Percentiles rank a stretch among this genome's conserved stretches.
Evolutionary conservation across 2,113 vertebrate genomes (phyloP).

Genomic region (Pogona vitticeps): DNA sequence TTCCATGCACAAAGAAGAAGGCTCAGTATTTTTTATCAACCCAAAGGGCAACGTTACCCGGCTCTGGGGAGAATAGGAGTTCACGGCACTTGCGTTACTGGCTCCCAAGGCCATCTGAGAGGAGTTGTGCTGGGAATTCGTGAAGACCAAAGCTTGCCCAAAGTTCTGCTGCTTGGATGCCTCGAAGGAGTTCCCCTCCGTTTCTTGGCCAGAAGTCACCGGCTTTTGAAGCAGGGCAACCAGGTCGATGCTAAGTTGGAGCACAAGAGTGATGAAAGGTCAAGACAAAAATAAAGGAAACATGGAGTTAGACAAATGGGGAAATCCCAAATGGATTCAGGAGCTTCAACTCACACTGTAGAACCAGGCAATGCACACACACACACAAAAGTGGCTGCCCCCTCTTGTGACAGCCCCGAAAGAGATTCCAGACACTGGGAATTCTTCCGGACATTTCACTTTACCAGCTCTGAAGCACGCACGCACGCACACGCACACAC

Average conservation of each 20-base stretch:
- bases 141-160: slow-evolving; percentile 93
- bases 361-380: too few species aligned
- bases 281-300: slow-evolving; percentile 33
- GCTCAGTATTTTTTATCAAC: slow-evolving; percentile 24
- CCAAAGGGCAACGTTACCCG: slow-evolving; percentile 71
- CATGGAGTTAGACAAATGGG: neutral
- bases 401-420: neutral
- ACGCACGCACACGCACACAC: too few species aligned
- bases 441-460: neutral
- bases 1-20: neutral
- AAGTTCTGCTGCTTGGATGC: slow-evolving; percentile 83
- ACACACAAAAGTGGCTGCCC: too few species aligned
- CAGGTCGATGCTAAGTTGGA: slow-evolving; percentile 81
- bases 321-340: too few species aligned
- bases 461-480: neutral
- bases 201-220: slow-evolving; percentile 70
- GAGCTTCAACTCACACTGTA: neutral
- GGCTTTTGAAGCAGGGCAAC: slow-evolving; percentile 86
- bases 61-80: slow-evolving; percentile 83
- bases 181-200: slow-evolving; percentile 80
- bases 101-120: slow-evolving; percentile 79
- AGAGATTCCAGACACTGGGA: neutral
- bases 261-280: neutral
- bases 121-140: slow-evolving; percentile 88
- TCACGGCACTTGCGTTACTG: slow-evolving; percentile 81